A percentile compares a stretch with the other conserved stretches of the same genome.
Evolutionary conservation across 2,888 invertebrate genomes (phyloP).

Genomic region (Tromatobia lineatoria): DNA sequence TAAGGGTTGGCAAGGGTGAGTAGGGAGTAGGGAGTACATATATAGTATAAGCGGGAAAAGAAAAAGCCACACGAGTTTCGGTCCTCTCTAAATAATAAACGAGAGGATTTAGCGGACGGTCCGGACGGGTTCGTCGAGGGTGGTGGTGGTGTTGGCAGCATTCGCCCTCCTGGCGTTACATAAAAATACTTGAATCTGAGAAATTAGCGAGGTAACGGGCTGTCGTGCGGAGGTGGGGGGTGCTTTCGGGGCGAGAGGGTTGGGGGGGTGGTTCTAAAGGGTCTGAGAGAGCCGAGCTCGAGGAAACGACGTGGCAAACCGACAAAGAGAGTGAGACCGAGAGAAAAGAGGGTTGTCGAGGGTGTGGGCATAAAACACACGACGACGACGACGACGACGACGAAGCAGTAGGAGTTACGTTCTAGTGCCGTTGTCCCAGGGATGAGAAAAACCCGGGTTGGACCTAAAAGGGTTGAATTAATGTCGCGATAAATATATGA

Average conservation of each 20-base stretch:
- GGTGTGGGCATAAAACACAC: conserved; percentile 43
- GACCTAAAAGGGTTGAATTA: conserved; percentile 85
- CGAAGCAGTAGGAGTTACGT: conserved; percentile 66
- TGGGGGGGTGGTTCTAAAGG: conserved; percentile 43
- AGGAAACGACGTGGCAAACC: conserved; percentile 68
- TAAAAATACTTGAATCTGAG: conserved; percentile 86
- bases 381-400: conserved; percentile 21
- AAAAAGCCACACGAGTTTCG: conserved; percentile 70
- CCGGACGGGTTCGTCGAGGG: conserved; percentile 43
- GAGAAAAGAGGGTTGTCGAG: conserved; percentile 52
- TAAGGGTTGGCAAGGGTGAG: conserved; percentile 21
- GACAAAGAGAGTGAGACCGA: conserved; percentile 27
- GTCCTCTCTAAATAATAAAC: conserved; percentile 85
- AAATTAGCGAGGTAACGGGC: conserved; percentile 84
- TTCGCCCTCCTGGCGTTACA: conserved; percentile 75
- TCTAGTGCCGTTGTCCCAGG: conserved; percentile 65
- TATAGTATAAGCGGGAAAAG: conserved; percentile 59
- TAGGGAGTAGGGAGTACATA: conserved; percentile 9
- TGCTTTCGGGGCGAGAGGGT: background rate
- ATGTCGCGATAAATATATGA: conserved; percentile 86
- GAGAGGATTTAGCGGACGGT: conserved; percentile 83
- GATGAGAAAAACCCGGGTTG: conserved; percentile 65
- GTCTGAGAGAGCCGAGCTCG: conserved; percentile 49
- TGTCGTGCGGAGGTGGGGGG: conserved; percentile 70
- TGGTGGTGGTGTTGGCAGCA: conserved; percentile 52